Evolutionary conservation across 2,797 vertebrate genomes (phyloP).

Genomic region (Adrianichthys oophorus): DNA sequence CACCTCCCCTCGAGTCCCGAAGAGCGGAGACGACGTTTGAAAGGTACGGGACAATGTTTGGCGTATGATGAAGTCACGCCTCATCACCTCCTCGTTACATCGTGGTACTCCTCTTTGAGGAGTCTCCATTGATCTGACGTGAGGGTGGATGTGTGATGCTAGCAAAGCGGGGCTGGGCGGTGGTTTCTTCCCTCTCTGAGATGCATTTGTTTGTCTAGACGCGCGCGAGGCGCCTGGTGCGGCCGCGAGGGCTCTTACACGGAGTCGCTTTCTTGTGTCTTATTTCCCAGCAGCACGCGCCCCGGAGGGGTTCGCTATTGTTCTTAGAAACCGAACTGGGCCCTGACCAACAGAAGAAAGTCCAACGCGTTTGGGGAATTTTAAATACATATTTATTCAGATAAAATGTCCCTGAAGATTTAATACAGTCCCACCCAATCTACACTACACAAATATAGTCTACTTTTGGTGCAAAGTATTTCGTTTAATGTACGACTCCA

Average conservation of each 20-base stretch:
- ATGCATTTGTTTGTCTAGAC: neutral
- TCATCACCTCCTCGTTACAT: neutral
- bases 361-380: constrained; percentile 18
- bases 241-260: neutral
- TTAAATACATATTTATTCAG: too few species aligned
- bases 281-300: constrained; percentile 1
- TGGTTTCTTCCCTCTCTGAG: neutral
- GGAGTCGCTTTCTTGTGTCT: constrained; percentile 6
- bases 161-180: neutral
- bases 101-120: neutral
- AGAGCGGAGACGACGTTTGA: constrained; percentile 16
- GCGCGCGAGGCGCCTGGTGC: neutral
- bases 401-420: too few species aligned
- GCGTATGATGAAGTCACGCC: neutral
- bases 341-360: constrained; percentile 28
- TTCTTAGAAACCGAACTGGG: constrained; percentile 42
- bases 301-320: constrained; percentile 36
- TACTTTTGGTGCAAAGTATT: too few species aligned
- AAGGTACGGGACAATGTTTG: constrained; percentile 42
- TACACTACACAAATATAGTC: too few species aligned
- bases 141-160: neutral
- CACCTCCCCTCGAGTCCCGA: constrained; percentile 3
- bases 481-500: too few species aligned
- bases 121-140: neutral
- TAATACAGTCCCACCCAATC: too few species aligned